Percentiles rank a stretch among this genome's conserved stretches.
Conservation (phyloP, 2,888 invertebrate genomes). For the Drosophila mimica region DNA sequence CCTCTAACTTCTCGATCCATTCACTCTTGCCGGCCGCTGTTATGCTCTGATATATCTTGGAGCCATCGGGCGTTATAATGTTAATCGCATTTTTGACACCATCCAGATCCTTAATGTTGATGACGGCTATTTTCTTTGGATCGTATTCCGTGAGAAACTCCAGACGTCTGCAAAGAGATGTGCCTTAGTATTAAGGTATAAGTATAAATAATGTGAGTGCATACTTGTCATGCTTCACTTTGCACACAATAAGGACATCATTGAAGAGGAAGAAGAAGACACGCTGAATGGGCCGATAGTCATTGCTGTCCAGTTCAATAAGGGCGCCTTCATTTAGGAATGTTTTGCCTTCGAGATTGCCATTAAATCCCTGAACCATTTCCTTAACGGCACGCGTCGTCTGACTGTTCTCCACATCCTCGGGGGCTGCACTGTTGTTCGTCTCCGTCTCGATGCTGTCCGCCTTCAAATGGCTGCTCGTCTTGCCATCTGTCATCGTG, state of each 20-base stretch:
- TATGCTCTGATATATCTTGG: constrained; percentile 95
- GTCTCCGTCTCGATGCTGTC: constrained; percentile 63
- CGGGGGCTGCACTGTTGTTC: constrained; percentile 73
- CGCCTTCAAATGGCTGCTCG: constrained; percentile 83
- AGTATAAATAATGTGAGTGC: background rate
- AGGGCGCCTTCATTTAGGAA: constrained; percentile 97
- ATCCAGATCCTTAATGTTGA: constrained; percentile 96
- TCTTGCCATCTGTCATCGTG: constrained; percentile 90
- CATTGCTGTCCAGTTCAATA: constrained; percentile 94
- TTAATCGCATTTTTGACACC: constrained; percentile 97
- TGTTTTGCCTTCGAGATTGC: constrained; percentile 85
- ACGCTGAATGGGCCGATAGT: constrained; percentile 93
- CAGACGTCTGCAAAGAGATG: constrained; percentile 75
- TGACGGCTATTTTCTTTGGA: constrained; percentile 94
- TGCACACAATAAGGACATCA: constrained; percentile 95
- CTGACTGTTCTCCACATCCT: constrained; percentile 87
- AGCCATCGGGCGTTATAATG: constrained; percentile 96
- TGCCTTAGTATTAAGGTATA: background rate
- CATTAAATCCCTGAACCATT: constrained; percentile 89
- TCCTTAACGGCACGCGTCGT: constrained; percentile 87
- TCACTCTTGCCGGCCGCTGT: constrained; percentile 92
- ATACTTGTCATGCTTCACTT: constrained; percentile 86
- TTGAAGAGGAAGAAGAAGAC: constrained; percentile 97
- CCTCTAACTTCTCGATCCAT: constrained; percentile 97
- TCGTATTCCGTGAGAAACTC: constrained; percentile 84